These are phyloP conservation scores for Acropternis orthonyx DNA, from an alignment of 2,797 vertebrate species.

Conservation along the genomic window DNA sequence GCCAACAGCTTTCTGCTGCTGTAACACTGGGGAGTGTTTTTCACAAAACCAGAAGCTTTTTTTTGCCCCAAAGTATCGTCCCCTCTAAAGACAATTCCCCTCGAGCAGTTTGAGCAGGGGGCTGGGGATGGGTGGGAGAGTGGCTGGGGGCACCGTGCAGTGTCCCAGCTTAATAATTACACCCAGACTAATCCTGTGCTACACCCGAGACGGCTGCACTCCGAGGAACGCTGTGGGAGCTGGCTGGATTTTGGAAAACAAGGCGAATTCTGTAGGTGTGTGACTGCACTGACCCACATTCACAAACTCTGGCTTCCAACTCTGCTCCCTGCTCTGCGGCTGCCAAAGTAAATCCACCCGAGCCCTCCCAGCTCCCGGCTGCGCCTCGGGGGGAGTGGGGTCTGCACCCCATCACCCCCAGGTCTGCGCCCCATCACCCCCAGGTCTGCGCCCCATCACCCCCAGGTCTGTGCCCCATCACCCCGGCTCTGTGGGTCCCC, in stretches of 20 bases:
- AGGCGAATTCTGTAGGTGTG: constrained; percentile 17
- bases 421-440: background rate
- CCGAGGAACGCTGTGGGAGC: background rate
- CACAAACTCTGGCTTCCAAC: background rate
- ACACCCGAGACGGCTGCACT: background rate
- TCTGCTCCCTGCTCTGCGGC: background rate
- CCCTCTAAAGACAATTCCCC: background rate
- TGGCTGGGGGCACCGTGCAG: background rate
- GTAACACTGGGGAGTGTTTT: rapidly evolving
- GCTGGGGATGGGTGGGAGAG: background rate
- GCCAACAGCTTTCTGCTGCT: background rate
- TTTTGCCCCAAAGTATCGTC: rapidly evolving
- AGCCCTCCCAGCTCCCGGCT: background rate
- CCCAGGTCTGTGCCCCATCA: background rate
- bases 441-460: background rate
- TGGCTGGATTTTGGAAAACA: background rate
- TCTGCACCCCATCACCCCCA: background rate
- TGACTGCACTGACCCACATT: constrained; percentile 2
- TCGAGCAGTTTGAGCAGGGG: background rate
- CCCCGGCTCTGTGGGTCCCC: rapidly evolving
- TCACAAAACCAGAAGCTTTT: background rate
- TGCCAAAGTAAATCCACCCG: background rate
- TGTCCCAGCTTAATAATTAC: background rate
- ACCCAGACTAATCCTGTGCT: background rate
- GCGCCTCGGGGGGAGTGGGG: background rate